Evolutionary conservation across 2,797 vertebrate genomes (phyloP).

Genomic region (Girardinus metallicus): DNA sequence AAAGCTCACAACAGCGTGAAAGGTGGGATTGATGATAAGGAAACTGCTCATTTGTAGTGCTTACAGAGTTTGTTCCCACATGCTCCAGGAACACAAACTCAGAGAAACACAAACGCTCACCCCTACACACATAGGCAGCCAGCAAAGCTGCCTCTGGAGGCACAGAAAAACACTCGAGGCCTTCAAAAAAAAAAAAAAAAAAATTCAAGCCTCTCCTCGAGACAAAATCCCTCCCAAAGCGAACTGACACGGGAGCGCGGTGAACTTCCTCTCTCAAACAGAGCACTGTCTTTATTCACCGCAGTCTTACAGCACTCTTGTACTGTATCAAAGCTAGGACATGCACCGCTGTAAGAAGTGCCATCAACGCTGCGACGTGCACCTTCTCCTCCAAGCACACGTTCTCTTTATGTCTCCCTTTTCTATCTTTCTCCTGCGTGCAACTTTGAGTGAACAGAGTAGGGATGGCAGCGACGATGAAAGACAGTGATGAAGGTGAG

Average conservation of each 20-base stretch:
- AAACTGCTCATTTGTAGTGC: constrained; percentile 69
- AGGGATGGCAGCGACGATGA: constrained; percentile 60
- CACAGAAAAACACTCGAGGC: constrained; percentile 55
- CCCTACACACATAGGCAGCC: constrained; percentile 42
- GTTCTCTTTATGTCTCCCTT: constrained; percentile 52
- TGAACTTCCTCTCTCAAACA: constrained; percentile 67
- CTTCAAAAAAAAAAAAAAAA: constrained; percentile 22
- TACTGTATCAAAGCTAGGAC: constrained; percentile 70
- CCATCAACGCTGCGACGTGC: constrained; percentile 58
- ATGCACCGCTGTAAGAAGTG: constrained; percentile 68
- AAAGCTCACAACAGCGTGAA: constrained; percentile 71
- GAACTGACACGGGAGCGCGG: constrained; percentile 55
- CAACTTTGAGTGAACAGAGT: constrained; percentile 63
- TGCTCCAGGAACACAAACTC: constrained; percentile 53
- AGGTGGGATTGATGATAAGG: constrained; percentile 74
- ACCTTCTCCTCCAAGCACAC: constrained; percentile 47
- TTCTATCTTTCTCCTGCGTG: constrained; percentile 40
- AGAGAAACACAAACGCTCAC: constrained; percentile 36
- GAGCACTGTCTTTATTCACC: constrained; percentile 50
- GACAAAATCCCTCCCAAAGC: constrained; percentile 69
- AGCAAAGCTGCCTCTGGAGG: constrained; percentile 57
- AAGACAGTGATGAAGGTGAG: constrained; percentile 68
- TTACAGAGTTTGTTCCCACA: constrained; percentile 48
- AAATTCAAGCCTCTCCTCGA: constrained; percentile 58
- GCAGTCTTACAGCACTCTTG: constrained; percentile 48